Evolutionary conservation across 2,888 invertebrate genomes (phyloP).

Genomic region (Buathra laborator): DNA sequence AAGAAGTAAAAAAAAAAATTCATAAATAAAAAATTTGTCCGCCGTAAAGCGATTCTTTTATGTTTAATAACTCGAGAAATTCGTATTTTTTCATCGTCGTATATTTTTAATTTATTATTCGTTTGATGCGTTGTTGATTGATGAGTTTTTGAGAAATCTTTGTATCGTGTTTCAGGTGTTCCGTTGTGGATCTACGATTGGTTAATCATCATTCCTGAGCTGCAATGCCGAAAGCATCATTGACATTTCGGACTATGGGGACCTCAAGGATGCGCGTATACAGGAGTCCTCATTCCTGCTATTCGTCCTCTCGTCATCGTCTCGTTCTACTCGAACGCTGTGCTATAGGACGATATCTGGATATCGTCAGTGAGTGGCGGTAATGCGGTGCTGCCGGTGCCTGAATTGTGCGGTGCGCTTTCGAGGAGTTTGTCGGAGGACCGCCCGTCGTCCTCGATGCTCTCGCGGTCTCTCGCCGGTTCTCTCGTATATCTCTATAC

Average conservation of each 20-base stretch:
- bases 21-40: too few species aligned
- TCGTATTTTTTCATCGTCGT: not conserved
- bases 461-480: conserved; percentile 48
- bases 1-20: too few species aligned
- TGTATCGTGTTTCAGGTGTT: not conserved
- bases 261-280: not conserved
- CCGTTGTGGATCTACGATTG: not conserved
- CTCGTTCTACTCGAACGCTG: not conserved
- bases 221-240: conserved; percentile 12
- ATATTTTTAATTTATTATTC: not conserved
- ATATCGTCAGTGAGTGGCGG: conserved; percentile 54
- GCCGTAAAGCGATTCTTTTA: too few species aligned
- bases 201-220: not conserved
- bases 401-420: conserved; percentile 39
- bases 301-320: conserved; percentile 11
- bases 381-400: conserved; percentile 3
- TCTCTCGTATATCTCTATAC: conserved; percentile 10
- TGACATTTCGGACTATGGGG: conserved; percentile 1
- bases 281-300: conserved; percentile 1
- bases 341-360: conserved; percentile 44
- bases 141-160: not conserved
- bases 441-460: conserved; percentile 52
- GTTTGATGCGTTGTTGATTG: too few species aligned
- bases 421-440: conserved; percentile 56
- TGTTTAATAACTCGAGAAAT: too few species aligned